These are phyloP conservation scores for Chelonia mydas DNA, from an alignment of 2,797 vertebrate genomes.

Conservation along the genomic window DNA sequence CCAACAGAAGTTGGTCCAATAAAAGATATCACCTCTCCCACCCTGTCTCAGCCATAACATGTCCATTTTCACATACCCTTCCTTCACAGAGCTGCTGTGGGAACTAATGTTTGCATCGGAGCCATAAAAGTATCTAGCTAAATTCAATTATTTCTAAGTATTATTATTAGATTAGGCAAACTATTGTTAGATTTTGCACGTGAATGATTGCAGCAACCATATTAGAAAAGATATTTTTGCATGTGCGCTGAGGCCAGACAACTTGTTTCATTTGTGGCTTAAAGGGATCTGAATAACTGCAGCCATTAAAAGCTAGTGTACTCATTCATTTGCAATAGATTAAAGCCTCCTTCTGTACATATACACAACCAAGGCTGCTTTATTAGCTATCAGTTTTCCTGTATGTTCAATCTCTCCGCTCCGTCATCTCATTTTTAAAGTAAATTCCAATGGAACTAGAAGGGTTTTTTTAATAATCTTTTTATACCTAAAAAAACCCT, in stretches of 20 bases:
- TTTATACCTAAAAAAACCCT: constrained; percentile 46
- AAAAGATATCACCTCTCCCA: not conserved
- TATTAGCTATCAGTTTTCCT: not conserved
- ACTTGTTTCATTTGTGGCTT: not conserved
- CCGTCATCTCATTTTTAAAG: not conserved
- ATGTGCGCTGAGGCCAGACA: not conserved
- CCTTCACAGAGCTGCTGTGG: too few species aligned
- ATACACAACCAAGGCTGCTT: not conserved
- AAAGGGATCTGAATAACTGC: not conserved
- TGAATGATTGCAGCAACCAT: not conserved
- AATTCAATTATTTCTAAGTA: not conserved
- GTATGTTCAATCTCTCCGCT: rapidly evolving
- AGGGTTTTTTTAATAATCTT: constrained; percentile 42
- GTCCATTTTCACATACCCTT: not conserved
- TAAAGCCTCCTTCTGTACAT: not conserved
- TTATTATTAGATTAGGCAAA: not conserved
- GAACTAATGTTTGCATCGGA: not conserved
- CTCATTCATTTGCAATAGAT: not conserved
- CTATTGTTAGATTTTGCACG: not conserved
- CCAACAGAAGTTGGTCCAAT: not conserved
- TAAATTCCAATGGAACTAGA: not conserved
- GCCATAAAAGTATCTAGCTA: not conserved
- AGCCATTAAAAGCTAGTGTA: not conserved
- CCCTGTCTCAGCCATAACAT: not conserved
- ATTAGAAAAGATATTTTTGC: not conserved